phyloP scores from a whole-genome alignment of 2,113 vertebrate genomes.

The Poicephalus gulielmi region DNA sequence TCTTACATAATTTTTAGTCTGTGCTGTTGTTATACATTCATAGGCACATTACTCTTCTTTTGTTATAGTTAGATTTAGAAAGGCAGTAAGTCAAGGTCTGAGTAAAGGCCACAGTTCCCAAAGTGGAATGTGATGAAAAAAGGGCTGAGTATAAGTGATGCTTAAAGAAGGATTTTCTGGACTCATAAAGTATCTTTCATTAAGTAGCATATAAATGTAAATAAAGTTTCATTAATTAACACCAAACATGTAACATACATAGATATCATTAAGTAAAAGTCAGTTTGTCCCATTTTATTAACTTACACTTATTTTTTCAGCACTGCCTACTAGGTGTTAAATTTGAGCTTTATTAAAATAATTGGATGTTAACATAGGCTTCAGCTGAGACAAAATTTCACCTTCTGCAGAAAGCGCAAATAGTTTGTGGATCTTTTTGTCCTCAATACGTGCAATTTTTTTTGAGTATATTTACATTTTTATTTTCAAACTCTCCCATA shows the following conservation, averaged over 20 bases:
- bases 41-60: rapidly evolving
- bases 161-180: background rate
- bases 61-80: rapidly evolving
- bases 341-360: slow-evolving; percentile 26
- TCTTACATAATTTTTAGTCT: background rate
- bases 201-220: background rate
- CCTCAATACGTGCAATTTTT: background rate
- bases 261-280: background rate
- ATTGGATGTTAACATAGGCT: slow-evolving; percentile 6
- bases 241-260: background rate
- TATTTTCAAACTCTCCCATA: slow-evolving; percentile 6
- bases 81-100: background rate
- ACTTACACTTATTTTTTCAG: background rate
- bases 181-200: background rate
- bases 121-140: background rate
- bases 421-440: slow-evolving; percentile 25
- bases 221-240: background rate
- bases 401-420: background rate
- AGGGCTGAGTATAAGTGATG: background rate
- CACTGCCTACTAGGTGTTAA: background rate
- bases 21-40: rapidly evolving
- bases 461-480: slow-evolving; percentile 41
- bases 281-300: background rate
- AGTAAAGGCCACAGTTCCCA: background rate
- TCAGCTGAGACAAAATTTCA: background rate